phyloP scores from a whole-genome alignment of 2,888 invertebrate species.

The Agriopis aurantiaria region DNA sequence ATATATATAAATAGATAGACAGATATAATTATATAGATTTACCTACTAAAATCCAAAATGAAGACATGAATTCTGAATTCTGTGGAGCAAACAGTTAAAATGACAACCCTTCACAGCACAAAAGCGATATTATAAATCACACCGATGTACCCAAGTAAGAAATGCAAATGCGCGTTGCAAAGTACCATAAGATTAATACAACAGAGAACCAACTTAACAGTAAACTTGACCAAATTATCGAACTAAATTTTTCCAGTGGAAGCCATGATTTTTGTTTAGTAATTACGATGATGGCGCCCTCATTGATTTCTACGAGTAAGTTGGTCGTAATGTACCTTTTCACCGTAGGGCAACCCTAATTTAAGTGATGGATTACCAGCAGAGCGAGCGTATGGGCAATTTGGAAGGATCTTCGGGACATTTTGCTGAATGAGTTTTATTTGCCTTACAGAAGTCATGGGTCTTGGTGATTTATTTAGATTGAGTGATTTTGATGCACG shows the following conservation, averaged over 20 bases:
- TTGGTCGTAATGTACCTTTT: conserved; percentile 30
- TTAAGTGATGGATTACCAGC: conserved; percentile 44
- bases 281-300: background rate
- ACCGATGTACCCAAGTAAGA: conserved; percentile 31
- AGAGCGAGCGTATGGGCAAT: conserved; percentile 22
- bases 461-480: conserved; percentile 37
- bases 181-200: conserved; percentile 42
- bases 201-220: background rate
- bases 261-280: background rate
- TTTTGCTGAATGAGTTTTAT: conserved; percentile 36
- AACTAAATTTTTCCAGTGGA: background rate
- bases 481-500: conserved; percentile 26
- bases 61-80: background rate
- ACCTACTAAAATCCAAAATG: background rate
- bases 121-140: conserved; percentile 29
- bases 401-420: conserved; percentile 36
- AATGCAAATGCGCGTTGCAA: conserved; percentile 43
- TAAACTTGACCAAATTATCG: background rate
- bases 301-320: background rate
- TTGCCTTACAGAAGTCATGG: conserved; percentile 39
- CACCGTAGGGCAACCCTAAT: conserved; percentile 42
- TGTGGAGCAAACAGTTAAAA: background rate
- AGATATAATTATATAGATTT: too few relatives aligned
- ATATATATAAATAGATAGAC: too few relatives aligned
- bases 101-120: conserved; percentile 13